Conservation (phyloP, 2,797 vertebrate species). For the Neostethus bicornis region DNA sequence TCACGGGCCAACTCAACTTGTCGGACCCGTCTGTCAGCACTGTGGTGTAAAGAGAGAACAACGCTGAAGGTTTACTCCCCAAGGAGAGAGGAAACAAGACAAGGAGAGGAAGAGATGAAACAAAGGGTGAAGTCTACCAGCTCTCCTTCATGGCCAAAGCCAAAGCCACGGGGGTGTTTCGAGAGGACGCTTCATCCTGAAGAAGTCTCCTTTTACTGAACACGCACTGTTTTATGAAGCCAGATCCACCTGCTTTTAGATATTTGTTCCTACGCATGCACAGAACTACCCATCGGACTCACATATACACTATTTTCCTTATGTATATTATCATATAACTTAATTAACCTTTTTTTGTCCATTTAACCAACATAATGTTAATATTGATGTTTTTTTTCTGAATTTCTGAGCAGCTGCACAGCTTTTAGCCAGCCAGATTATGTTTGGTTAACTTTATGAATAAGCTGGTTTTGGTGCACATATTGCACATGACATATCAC, state of each 20-base stretch:
- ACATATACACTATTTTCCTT: slow-evolving; percentile 59
- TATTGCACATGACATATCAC: slow-evolving; percentile 61
- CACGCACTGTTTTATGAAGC: slow-evolving; percentile 56
- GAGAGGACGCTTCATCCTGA: slow-evolving; percentile 38
- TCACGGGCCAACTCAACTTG: slow-evolving; percentile 98
- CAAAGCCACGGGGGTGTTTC: slow-evolving; percentile 35
- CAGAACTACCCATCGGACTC: slow-evolving; percentile 45
- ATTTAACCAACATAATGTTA: slow-evolving; percentile 50
- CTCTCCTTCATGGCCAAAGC: slow-evolving; percentile 36
- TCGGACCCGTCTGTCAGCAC: slow-evolving; percentile 99
- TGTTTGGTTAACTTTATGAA: slow-evolving; percentile 45
- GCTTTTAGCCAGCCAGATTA: slow-evolving; percentile 44
- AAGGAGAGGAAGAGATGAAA: slow-evolving; percentile 35
- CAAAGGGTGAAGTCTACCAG: slow-evolving; percentile 18
- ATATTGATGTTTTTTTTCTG: slow-evolving; percentile 59
- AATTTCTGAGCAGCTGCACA: slow-evolving; percentile 42
- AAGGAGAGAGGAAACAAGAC: slow-evolving; percentile 64
- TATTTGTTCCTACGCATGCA: slow-evolving; percentile 72
- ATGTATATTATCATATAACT: slow-evolving; percentile 59
- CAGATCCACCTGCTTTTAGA: slow-evolving; percentile 52
- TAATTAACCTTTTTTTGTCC: slow-evolving; percentile 63
- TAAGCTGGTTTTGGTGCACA: slow-evolving; percentile 37
- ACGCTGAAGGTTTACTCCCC: slow-evolving; percentile 22
- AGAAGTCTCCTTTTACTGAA: slow-evolving; percentile 51
- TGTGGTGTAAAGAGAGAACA: slow-evolving; percentile 87